A percentile compares a stretch with the other conserved stretches of the same genome.
phyloP scores from a whole-genome alignment of 2,888 invertebrate genomes.

The Drosophila sordidula region DNA sequence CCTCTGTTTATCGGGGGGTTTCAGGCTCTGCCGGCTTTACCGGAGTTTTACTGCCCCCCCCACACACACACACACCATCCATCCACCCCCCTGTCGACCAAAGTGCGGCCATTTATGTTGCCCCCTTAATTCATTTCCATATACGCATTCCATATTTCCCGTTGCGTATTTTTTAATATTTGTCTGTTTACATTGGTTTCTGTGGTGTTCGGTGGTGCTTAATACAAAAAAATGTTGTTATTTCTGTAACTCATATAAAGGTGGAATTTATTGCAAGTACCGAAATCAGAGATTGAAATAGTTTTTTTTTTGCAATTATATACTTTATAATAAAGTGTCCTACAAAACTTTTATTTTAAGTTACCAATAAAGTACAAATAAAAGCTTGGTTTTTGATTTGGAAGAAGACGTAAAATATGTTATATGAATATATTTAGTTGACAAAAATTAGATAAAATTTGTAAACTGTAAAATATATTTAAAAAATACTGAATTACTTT shows the following conservation, averaged over 20 bases:
- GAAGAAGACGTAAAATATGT: too few relatives aligned
- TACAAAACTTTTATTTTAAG: too few relatives aligned
- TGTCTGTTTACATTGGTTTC: conserved; percentile 44
- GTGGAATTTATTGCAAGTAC: neutral
- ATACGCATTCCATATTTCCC: conserved; percentile 68
- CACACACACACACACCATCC: too few relatives aligned
- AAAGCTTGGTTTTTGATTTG: too few relatives aligned
- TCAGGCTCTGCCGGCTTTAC: conserved; percentile 12
- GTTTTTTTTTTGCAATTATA: too few relatives aligned
- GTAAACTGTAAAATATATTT: too few relatives aligned
- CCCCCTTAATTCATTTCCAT: conserved; percentile 73
- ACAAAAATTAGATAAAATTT: too few relatives aligned
- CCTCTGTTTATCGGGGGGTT: conserved; percentile 34
- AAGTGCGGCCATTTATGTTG: conserved; percentile 39
- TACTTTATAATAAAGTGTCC: too few relatives aligned
- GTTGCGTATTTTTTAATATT: conserved; percentile 55
- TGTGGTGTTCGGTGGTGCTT: conserved; percentile 4
- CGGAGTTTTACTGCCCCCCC: conserved; percentile 8
- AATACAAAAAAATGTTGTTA: neutral
- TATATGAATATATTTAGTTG: too few relatives aligned
- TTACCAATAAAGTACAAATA: too few relatives aligned
- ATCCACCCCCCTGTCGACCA: neutral
- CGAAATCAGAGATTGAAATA: neutral
- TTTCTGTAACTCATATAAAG: neutral
- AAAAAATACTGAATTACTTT: too few relatives aligned